Conservation (phyloP, 1,140 invertebrate genomes). For the Aphidius ervi region DNA sequence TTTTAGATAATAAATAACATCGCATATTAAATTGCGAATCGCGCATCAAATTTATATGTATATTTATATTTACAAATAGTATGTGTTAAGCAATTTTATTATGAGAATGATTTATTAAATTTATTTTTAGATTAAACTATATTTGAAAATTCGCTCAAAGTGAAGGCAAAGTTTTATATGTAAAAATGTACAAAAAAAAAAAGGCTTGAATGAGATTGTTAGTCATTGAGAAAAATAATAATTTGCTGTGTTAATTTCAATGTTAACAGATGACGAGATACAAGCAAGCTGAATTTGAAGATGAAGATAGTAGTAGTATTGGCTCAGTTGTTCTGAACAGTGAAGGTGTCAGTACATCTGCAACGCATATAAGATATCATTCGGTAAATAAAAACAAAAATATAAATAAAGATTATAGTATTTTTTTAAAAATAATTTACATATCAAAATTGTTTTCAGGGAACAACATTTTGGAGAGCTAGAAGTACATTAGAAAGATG, state of each 20-base stretch:
- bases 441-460: slow-evolving; percentile 35
- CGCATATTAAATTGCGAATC: no score
- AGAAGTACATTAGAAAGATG: slow-evolving; percentile 59
- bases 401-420: background rate
- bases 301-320: slow-evolving; percentile 76
- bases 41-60: no score
- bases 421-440: background rate
- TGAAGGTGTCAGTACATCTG: slow-evolving; percentile 64
- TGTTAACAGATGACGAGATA: slow-evolving; percentile 73
- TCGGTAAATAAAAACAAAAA: slow-evolving; percentile 54
- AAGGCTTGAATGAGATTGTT: no score
- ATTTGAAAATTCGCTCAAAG: no score
- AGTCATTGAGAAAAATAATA: background rate
- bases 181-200: no score
- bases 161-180: no score
- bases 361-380: slow-evolving; percentile 77
- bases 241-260: background rate
- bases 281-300: slow-evolving; percentile 78
- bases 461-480: slow-evolving; percentile 62
- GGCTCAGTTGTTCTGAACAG: slow-evolving; percentile 71
- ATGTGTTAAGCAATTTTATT: no score
- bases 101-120: no score
- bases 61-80: no score
- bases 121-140: no score
- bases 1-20: no score